phyloP scores from a whole-genome alignment of 2,888 invertebrate genomes.

The Emmelina monodactyla region DNA sequence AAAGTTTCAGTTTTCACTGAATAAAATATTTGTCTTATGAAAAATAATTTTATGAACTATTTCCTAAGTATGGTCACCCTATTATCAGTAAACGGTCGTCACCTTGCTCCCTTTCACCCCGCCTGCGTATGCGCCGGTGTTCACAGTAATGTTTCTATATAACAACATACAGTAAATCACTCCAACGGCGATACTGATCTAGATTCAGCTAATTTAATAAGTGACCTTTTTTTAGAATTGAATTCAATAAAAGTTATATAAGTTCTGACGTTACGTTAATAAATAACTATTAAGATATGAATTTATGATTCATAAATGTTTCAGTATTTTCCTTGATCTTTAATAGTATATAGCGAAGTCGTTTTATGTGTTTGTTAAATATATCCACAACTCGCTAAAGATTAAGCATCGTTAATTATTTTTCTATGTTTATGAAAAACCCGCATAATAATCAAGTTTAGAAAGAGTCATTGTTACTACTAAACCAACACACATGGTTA shows the following conservation, averaged over 20 bases:
- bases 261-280: too few relatives aligned
- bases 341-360: background rate
- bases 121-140: constrained; percentile 9
- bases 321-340: background rate
- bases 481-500: too few relatives aligned
- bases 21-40: background rate
- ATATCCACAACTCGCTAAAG: too few relatives aligned
- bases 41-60: background rate
- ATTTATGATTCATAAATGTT: background rate
- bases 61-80: constrained; percentile 5
- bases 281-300: too few relatives aligned
- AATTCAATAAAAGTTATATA: too few relatives aligned
- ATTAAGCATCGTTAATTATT: too few relatives aligned
- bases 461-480: too few relatives aligned
- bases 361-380: too few relatives aligned
- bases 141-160: constrained; percentile 1
- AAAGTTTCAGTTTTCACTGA: background rate
- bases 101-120: constrained; percentile 20
- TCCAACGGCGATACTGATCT: background rate
- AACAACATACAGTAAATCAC: background rate
- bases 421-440: too few relatives aligned
- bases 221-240: background rate
- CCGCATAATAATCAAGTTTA: too few relatives aligned
- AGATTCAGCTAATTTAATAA: background rate
- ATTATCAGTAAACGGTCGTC: constrained; percentile 4